Base-by-base conservation (phyloP, 2,113 vertebrate species). In the Tiliqua scincoides region DNA sequence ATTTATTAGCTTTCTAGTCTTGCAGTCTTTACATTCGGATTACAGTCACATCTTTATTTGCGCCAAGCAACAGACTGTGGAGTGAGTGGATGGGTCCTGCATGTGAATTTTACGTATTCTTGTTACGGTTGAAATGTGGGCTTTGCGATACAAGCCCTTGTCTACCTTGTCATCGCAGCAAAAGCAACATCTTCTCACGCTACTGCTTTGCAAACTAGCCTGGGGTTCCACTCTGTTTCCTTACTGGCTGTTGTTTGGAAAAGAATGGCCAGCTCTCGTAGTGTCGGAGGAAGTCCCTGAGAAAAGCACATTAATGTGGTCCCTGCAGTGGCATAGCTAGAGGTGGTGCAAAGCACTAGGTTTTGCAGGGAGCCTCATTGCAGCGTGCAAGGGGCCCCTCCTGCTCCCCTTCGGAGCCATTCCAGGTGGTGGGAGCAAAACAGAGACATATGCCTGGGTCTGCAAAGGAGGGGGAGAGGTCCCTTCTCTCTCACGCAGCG, bases 61-160 rank as follows among this genome's bases (percentile, higher is more conserved):
- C 12, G 35, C 25, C 40, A 30, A 48, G 61, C 61, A 43, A 43
- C 35, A 65, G 78, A 80, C 61, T 27, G 37, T 80, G 61, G 37
- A 65, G 25, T n/a, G 25, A 80, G 25, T n/a, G 37, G 61, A 80
- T 65, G 78, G 78, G 15, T 43, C 7, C 61, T 63, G 78, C 43
- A 80, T 80, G 59, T 65, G 78, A 80, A 80, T 80, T 80, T 65
- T 30, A 37, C 35, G 23, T 65, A 63, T 48, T 80, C 78, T 37
- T 14, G 9, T 65, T 62, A 8, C 12, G 9, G 67, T 30, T 68
- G 67, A 3, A 15, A 17, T 14, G 30, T 17, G 17, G 61, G 78
- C 37, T 30, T 43, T 43, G 61, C 37, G 43, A 43, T 8, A 43
- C 7, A 14, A 12, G 25, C 21, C 25, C 61, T 63, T 30, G 77